Conservation (phyloP, 2,797 vertebrate species). For the Catharus ustulatus region DNA sequence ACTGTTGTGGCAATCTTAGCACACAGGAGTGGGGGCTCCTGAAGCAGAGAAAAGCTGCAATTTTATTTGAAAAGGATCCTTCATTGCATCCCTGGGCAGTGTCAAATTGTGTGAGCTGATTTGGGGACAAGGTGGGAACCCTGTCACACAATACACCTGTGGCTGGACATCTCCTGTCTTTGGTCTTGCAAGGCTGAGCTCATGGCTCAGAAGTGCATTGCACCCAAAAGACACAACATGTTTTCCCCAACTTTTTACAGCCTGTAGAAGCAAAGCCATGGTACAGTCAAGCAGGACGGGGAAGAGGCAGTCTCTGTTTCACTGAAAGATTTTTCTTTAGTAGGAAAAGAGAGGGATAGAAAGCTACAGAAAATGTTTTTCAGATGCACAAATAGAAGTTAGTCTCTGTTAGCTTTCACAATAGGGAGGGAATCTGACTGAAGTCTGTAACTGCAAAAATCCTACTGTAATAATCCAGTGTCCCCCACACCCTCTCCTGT, state of each 20-base stretch:
- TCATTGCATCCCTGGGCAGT: background rate
- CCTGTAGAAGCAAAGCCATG: background rate
- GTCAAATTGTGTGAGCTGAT: background rate
- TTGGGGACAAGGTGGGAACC: fast-evolving
- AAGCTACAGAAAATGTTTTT: background rate
- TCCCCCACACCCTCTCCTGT: background rate
- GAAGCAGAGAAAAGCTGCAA: background rate
- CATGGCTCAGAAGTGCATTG: background rate
- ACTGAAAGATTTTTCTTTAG: background rate
- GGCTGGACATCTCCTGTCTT: background rate
- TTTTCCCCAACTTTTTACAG: background rate
- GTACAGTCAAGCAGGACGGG: background rate
- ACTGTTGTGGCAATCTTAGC: background rate
- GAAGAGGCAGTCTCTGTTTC: background rate
- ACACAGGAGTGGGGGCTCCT: background rate
- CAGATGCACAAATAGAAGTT: background rate
- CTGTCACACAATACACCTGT: fast-evolving
- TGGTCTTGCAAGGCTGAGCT: background rate
- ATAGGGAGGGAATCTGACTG: background rate
- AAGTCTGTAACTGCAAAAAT: background rate
- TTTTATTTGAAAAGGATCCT: background rate
- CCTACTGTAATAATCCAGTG: background rate
- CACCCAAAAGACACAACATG: background rate
- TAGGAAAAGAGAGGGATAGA: background rate
- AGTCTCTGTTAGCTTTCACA: background rate